phyloP scores from a whole-genome alignment of 2,797 vertebrate genomes.

The Rhadinocentrus ornatus region DNA sequence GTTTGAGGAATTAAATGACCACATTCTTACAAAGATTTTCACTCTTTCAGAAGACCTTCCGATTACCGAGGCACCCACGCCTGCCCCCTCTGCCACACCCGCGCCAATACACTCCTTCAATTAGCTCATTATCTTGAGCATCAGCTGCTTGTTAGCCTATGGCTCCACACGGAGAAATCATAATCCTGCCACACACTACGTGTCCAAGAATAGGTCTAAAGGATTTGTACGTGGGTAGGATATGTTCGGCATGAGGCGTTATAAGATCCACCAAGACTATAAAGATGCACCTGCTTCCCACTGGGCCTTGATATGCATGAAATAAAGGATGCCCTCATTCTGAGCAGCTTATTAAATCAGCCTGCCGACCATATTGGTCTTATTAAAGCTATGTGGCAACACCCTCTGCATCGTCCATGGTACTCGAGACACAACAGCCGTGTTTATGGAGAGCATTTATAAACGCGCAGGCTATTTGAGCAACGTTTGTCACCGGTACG shows the following conservation, averaged over 20 bases:
- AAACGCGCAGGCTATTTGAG: constrained; percentile 13
- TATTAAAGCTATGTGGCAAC: constrained; percentile 63
- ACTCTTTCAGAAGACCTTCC: constrained; percentile 34
- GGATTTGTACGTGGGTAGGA: constrained; percentile 7
- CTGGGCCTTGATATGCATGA: constrained; percentile 56
- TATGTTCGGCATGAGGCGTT: constrained; percentile 2
- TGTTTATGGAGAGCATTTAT: constrained; percentile 28
- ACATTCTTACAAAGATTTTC: constrained; percentile 44
- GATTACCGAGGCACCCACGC: constrained; percentile 47
- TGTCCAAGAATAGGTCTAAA: constrained; percentile 24
- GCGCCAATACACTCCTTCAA: constrained; percentile 70
- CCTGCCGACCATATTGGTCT: constrained; percentile 58
- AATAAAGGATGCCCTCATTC: constrained; percentile 54
- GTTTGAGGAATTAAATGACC: not conserved
- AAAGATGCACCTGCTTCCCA: constrained; percentile 68
- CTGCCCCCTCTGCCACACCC: constrained; percentile 83
- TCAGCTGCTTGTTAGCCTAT: constrained; percentile 66
- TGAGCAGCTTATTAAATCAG: constrained; percentile 44
- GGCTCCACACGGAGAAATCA: constrained; percentile 34
- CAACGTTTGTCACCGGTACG: constrained; percentile 22
- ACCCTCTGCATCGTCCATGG: constrained; percentile 63
- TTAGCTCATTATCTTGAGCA: constrained; percentile 66
- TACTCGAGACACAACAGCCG: constrained; percentile 65
- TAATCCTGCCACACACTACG: constrained; percentile 1
- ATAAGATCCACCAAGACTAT: constrained; percentile 11